Conservation (phyloP, 2,888 invertebrate genomes). For the Parelbella ahira region DNA sequence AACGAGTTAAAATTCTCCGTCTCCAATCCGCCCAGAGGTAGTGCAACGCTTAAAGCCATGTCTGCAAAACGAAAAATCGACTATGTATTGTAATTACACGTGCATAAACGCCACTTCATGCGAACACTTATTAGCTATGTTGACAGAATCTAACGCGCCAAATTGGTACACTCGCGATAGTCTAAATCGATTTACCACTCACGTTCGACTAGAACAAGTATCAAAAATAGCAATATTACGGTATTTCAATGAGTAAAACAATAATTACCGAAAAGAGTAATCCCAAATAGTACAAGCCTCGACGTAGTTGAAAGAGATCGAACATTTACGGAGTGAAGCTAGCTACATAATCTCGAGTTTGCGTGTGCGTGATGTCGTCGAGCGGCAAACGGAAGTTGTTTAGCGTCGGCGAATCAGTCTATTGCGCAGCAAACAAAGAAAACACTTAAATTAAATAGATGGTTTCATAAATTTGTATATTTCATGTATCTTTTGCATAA, state of each 20-base stretch:
- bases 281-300: slow-evolving; percentile 73
- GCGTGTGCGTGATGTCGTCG: slow-evolving; percentile 67
- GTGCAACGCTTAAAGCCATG: slow-evolving; percentile 83
- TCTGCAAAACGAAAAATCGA: slow-evolving; percentile 66
- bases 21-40: slow-evolving; percentile 80
- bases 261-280: slow-evolving; percentile 76
- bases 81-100: slow-evolving; percentile 66
- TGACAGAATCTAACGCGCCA: slow-evolving; percentile 76
- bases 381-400: slow-evolving; percentile 70
- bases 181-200: slow-evolving; percentile 39
- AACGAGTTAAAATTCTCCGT: slow-evolving; percentile 75
- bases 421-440: slow-evolving; percentile 54
- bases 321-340: slow-evolving; percentile 76
- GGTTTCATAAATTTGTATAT: no score
- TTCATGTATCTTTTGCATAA: no score
- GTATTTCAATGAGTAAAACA: slow-evolving; percentile 49
- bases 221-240: slow-evolving; percentile 39
- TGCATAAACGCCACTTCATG: slow-evolving; percentile 63
- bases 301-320: slow-evolving; percentile 75
- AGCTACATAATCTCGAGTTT: slow-evolving; percentile 51
- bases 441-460: no score
- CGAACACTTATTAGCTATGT: slow-evolving; percentile 62
- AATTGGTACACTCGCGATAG: slow-evolving; percentile 52
- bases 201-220: slow-evolving; percentile 42
- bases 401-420: slow-evolving; percentile 59